Percentiles rank a stretch among this genome's conserved stretches.
Evolutionary conservation across 2,888 invertebrate genomes (phyloP).

Genomic region (Athalia cordata): DNA sequence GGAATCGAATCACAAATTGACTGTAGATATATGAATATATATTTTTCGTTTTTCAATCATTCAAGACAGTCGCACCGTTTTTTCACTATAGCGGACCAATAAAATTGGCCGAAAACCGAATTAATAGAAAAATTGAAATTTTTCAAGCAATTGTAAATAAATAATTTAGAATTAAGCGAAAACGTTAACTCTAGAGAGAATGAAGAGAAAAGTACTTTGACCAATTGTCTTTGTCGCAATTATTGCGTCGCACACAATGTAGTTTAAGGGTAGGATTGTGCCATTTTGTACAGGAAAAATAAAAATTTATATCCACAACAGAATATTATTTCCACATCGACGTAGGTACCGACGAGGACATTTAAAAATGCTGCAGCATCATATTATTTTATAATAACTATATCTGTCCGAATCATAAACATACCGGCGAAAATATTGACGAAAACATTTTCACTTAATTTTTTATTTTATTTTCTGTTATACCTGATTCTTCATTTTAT

Average conservation of each 20-base stretch:
- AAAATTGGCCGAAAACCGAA: slow-evolving; percentile 58
- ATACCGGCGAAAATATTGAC: neutral
- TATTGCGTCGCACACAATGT: slow-evolving; percentile 21
- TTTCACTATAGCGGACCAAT: slow-evolving; percentile 60
- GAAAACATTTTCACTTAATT: neutral
- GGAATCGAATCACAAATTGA: too few relatives aligned
- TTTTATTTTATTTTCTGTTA: neutral
- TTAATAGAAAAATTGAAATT: slow-evolving; percentile 54
- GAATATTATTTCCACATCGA: slow-evolving; percentile 34
- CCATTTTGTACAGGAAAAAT: slow-evolving; percentile 69
- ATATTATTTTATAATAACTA: neutral
- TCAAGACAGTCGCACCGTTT: slow-evolving; percentile 48
- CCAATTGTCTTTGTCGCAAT: slow-evolving; percentile 46
- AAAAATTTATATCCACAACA: slow-evolving; percentile 48
- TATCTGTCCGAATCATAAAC: neutral
- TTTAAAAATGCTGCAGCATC: neutral
- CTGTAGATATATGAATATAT: too few relatives aligned
- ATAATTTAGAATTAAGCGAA: slow-evolving; percentile 53
- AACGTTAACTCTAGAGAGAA: slow-evolving; percentile 53
- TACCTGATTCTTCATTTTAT: neutral
- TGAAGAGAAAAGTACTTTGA: slow-evolving; percentile 64
- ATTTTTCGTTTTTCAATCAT: too few relatives aligned
- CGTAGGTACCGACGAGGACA: neutral
- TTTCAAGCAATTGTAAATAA: slow-evolving; percentile 60
- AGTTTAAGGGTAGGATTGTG: slow-evolving; percentile 67